Base-by-base conservation (phyloP, 1,140 invertebrate genomes). In the Fopius arisanus region DNA sequence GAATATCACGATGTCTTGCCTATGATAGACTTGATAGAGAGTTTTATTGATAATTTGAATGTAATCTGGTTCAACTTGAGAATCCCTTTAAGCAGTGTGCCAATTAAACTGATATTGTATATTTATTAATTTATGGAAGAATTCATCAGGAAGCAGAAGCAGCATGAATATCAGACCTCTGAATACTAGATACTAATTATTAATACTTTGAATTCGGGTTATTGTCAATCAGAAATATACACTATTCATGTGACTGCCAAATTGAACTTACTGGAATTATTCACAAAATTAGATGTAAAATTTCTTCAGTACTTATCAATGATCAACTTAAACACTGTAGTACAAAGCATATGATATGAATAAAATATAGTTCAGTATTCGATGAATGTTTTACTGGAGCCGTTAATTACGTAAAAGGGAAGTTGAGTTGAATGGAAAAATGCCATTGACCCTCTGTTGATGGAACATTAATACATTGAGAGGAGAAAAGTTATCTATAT, bases 401-500 rank as follows among this genome's bases (percentile, higher is more conserved):
- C n/a, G n/a, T n/a, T n/a, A 48, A 48, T 48, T 48, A n/a, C 43
- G 7, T 16, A 48, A 48, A 48, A 19, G 5, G n/a, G 16, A 48
- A 48, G 6, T 48, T 12, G 14, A 7, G 43, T 48, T 48, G 9
- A 10, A 37, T 37, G 3, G 31, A 33, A 33, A 33, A 33, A 33
- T 33, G 31, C 3, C 3, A 33, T 33, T 3, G 31, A 4, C 3
- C 7, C 29, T 4, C 3, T 4, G 29, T 31, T 31, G 29, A 31
- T 3, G 29, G 7, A 31, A 31, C 3, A 7, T 31, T 31, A 7
- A 31, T 31, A 4, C 29, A 31, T 31, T 31, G 29, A 7, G 1
- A 28, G 14, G 19, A 51, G 12, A 71, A 19, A 43, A 43, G n/a
- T 65, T 43, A 6, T n/a, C 33, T 74, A 78, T 73, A 75, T 79